Conservation (phyloP, 2,797 vertebrate genomes). For the Poeciliopsis infans region DNA sequence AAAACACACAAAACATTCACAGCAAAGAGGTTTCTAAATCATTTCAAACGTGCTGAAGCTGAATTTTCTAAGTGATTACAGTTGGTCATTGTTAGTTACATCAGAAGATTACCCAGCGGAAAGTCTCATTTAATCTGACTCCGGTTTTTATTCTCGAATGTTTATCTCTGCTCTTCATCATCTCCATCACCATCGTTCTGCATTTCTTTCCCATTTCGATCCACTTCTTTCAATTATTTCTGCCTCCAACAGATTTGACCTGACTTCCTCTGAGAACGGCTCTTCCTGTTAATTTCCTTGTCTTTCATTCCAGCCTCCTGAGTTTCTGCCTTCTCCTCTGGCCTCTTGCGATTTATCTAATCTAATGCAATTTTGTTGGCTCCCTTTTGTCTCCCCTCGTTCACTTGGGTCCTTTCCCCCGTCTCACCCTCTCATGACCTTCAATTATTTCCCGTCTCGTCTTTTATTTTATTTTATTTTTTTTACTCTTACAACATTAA, state of each 20-base stretch:
- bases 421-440: not conserved
- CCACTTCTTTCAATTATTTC: conserved; percentile 28
- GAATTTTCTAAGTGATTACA: not conserved
- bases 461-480: not conserved
- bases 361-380: conserved; percentile 6
- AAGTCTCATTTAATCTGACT: not conserved
- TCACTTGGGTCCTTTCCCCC: not conserved
- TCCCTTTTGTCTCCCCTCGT: not conserved
- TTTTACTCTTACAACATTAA: not conserved
- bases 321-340: not conserved
- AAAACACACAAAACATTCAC: not conserved
- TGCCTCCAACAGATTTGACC: conserved; percentile 27
- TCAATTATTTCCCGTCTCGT: not conserved
- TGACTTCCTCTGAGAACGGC: conserved; percentile 24
- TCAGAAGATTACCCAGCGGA: not conserved
- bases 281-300: conserved; percentile 37
- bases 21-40: not conserved
- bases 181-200: conserved; percentile 13
- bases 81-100: not conserved
- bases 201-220: conserved; percentile 22
- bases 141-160: not conserved
- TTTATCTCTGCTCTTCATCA: not conserved
- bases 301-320: conserved; percentile 19
- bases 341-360: conserved; percentile 14
- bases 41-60: not conserved